phyloP scores from a whole-genome alignment of 2,888 invertebrate genomes.

The Yponomeuta plumbellus region DNA sequence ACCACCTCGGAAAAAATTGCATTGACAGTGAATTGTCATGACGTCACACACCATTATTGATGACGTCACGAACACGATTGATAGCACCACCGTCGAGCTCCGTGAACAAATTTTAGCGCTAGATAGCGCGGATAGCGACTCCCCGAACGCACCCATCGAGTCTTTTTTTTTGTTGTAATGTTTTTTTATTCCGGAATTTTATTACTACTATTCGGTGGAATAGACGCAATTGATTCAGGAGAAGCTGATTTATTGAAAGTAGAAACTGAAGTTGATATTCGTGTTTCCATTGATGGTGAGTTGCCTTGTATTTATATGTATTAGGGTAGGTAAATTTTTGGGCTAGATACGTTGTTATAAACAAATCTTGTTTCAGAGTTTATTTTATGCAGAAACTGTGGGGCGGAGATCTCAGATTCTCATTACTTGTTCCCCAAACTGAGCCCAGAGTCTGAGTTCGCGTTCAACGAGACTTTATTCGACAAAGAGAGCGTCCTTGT shows the following conservation, averaged over 20 bases:
- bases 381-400: slow-evolving; percentile 53
- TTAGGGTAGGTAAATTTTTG: neutral
- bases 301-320: neutral
- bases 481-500: slow-evolving; percentile 28
- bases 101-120: too few species aligned
- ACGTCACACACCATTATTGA: too few species aligned
- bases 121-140: too few species aligned
- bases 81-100: too few species aligned
- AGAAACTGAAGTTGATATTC: neutral
- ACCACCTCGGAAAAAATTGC: too few species aligned
- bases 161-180: slow-evolving; percentile 10
- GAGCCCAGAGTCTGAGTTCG: slow-evolving; percentile 36
- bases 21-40: too few species aligned
- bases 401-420: slow-evolving; percentile 37
- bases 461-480: slow-evolving; percentile 46
- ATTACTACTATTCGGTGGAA: neutral
- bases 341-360: neutral
- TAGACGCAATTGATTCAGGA: neutral
- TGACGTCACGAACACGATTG: too few species aligned
- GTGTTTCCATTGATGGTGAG: slow-evolving; percentile 3
- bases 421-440: slow-evolving; percentile 37
- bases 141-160: too few species aligned
- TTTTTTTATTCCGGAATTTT: neutral
- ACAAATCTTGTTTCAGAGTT: slow-evolving; percentile 35
- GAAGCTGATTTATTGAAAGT: neutral